These are phyloP conservation scores for Caenorhabditis uteleia DNA, from an alignment of 2,888 invertebrate species.

Conservation along the genomic window DNA sequence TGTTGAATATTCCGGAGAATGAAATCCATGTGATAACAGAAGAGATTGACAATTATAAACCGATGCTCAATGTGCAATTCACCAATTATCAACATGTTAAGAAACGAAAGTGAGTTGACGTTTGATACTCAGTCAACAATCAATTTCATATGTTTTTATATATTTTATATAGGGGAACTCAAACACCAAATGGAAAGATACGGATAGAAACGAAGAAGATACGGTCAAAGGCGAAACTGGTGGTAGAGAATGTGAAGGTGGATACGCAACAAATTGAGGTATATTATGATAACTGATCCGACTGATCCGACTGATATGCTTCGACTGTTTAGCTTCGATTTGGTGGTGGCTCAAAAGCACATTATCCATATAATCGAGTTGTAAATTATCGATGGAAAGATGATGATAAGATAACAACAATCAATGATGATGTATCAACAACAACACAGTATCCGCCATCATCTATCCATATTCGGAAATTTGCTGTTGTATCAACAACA, in stretches of 20 bases:
- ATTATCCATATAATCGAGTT: constrained; percentile 36
- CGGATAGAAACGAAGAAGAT: constrained; percentile 16
- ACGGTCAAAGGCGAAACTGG: constrained; percentile 4
- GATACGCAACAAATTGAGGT: constrained; percentile 21
- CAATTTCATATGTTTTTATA: background rate
- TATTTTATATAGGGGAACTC: constrained; percentile 16
- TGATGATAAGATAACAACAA: background rate
- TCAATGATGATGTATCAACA: background rate
- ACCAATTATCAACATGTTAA: constrained; percentile 27
- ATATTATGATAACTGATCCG: background rate
- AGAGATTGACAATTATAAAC: constrained; percentile 31
- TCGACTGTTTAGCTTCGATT: constrained; percentile 35
- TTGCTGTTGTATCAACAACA: constrained; percentile 6
- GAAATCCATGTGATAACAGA: constrained; percentile 34
- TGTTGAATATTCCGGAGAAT: constrained; percentile 32
- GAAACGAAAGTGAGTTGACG: constrained; percentile 21
- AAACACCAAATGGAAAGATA: constrained; percentile 16
- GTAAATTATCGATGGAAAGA: constrained; percentile 8
- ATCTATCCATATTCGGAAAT: background rate
- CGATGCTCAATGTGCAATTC: constrained; percentile 26
- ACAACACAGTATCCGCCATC: background rate
- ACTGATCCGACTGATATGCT: no score
- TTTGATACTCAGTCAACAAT: background rate
- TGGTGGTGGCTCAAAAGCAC: constrained; percentile 32
- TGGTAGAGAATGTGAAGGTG: constrained; percentile 27